A percentile compares a stretch with the other conserved stretches of the same genome.
phyloP scores from a whole-genome alignment of 1,140 invertebrate genomes.

The Protaetia brevitarsis region DNA sequence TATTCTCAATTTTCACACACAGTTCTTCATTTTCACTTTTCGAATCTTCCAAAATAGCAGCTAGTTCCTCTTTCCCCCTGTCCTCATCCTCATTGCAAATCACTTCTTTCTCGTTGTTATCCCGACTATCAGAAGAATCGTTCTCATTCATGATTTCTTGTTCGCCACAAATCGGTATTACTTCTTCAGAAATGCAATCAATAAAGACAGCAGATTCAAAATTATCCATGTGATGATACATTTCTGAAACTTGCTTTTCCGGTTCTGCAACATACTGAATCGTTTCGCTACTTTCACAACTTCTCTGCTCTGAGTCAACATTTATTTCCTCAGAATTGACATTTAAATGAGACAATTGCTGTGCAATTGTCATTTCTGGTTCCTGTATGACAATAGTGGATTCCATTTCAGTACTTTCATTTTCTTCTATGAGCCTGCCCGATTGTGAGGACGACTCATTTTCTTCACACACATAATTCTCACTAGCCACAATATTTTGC shows the following conservation, averaged over 20 bases:
- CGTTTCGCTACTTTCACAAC: background rate
- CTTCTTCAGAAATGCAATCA: constrained; percentile 31
- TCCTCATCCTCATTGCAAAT: background rate
- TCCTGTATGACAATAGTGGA: background rate
- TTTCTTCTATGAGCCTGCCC: background rate
- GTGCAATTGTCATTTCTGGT: background rate
- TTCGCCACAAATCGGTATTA: constrained; percentile 20
- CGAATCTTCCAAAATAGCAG: background rate
- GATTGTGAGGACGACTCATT: background rate
- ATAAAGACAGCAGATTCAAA: constrained; percentile 23
- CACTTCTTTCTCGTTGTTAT: constrained; percentile 13
- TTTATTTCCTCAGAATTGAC: background rate
- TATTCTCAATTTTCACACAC: background rate
- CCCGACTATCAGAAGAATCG: constrained; percentile 22
- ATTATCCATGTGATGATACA: constrained; percentile 10
- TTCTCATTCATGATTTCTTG: constrained; percentile 23
- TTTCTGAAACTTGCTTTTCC: background rate
- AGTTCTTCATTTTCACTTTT: constrained; percentile 7
- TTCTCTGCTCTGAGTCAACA: background rate
- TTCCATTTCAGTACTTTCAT: background rate
- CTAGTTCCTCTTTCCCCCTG: constrained; percentile 16
- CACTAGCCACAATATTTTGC: background rate
- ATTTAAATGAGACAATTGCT: background rate
- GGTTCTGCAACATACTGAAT: background rate
- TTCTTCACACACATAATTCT: background rate